Evolutionary conservation across 2,113 vertebrate species (phyloP).

Genomic region (Arothron firmamentum): DNA sequence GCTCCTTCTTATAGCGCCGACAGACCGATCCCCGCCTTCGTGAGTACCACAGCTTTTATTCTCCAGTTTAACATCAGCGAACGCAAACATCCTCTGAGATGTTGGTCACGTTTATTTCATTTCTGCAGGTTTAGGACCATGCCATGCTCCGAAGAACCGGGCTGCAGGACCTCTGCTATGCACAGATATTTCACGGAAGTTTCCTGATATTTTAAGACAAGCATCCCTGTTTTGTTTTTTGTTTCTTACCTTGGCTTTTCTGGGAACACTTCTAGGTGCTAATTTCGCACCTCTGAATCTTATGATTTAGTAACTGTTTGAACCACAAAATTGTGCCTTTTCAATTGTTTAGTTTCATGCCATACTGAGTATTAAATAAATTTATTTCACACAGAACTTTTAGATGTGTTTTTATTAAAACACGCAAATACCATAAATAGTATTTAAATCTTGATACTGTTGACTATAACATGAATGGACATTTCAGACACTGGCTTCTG

Average conservation of each 20-base stretch:
- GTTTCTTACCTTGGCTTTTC: constrained; percentile 2
- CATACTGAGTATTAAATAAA: constrained; percentile 32
- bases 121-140: constrained; percentile 39
- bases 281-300: not conserved
- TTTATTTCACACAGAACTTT: constrained; percentile 21
- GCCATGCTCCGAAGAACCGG: constrained; percentile 18
- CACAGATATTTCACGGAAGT: constrained; percentile 53
- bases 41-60: constrained; percentile 22
- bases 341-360: constrained; percentile 42
- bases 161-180: constrained; percentile 33
- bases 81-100: not conserved
- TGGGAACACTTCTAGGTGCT: constrained; percentile 27
- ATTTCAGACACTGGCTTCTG: too few relatives aligned
- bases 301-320: too few relatives aligned
- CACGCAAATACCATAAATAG: not conserved
- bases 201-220: constrained; percentile 32
- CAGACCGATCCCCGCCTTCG: not conserved
- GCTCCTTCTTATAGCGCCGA: constrained; percentile 85
- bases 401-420: constrained; percentile 20
- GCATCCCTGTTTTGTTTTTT: constrained; percentile 4
- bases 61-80: not conserved
- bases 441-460: not conserved
- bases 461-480: too few relatives aligned
- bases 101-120: not conserved
- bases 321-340: constrained; percentile 38